These are phyloP conservation scores for Conops quadrifasciatus DNA, from an alignment of 2,888 invertebrate genomes.

Conservation along the genomic window DNA sequence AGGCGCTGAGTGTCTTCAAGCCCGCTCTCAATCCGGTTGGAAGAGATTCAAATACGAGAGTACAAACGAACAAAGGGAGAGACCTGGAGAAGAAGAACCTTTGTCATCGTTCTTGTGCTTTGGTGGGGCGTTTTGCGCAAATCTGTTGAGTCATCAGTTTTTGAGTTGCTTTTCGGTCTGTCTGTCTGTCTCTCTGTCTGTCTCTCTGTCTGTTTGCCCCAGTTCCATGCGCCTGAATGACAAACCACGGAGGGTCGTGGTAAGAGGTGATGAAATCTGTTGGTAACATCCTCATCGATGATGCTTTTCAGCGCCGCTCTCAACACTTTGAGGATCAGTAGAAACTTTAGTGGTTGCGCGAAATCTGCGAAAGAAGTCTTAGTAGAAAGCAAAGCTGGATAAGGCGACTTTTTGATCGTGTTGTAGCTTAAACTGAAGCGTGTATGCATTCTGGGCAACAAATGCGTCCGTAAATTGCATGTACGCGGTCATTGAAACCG, in stretches of 20 bases:
- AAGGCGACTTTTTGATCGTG: too few relatives aligned
- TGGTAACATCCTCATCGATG: background rate
- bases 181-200: background rate
- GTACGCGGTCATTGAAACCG: background rate
- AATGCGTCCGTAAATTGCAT: conserved; percentile 21
- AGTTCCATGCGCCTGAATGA: background rate
- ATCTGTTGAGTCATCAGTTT: conserved; percentile 25
- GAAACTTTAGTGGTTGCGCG: background rate
- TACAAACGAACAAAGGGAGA: background rate
- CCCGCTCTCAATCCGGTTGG: background rate
- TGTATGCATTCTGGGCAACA: too few relatives aligned
- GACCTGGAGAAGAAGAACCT: background rate
- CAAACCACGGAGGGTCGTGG: background rate
- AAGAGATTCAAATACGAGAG: background rate
- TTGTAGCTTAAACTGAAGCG: too few relatives aligned
- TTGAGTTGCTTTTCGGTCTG: conserved; percentile 2
- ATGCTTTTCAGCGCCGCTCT: conserved; percentile 11
- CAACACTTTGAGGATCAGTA: conserved; percentile 28
- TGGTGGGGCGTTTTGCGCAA: background rate
- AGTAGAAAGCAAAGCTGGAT: too few relatives aligned
- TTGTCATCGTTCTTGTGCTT: too few relatives aligned
- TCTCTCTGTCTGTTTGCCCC: background rate
- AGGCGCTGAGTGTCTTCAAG: conserved; percentile 3
- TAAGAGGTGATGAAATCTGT: conserved; percentile 1
- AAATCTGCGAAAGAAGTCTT: background rate